Base-by-base conservation (phyloP, 2,888 invertebrate species). In the Nephrotoma guestfalica region DNA sequence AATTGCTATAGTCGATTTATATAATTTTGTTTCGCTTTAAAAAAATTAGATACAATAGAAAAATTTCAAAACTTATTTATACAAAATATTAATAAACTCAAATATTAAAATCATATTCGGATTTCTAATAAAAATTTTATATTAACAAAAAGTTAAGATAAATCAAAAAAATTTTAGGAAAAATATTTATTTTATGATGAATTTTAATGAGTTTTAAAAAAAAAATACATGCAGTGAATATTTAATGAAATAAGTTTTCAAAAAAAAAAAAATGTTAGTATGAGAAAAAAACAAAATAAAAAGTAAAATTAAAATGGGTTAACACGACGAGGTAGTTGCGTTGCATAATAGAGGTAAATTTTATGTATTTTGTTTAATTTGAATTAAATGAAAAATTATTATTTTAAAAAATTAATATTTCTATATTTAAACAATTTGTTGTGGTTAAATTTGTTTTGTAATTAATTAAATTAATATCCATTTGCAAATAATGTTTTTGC, bases 331-430 rank as follows among this genome's bases (percentile, higher is more conserved):
- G 45, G 83, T 86, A 84, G 84, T 83, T 86, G 86, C 86, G 84
- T 45, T 86, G 86, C 86, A 86, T 86, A 86, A 86, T 30, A 86
- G 47, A 83, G 45, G 86, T 86, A 86, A 86, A 86, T 86, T 83
- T 45, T 15, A 84, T 84, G 84, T 41, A 41, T 84, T 84, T 42
- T 84, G 4, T 41, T 41, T 42, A 41, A 41, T 84, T 84, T 41
- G 41, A 84, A 84, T 71, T 71, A 71, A 30, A 71, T 71, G 15
- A 15, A 15, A 57, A 57, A 57, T 6, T 4, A 6, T 6, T 6
- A 57, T 6, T 15, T 15, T 6, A 6, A 57, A 15, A 57, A 6
- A 57, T 57, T 2, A 6, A 57, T 15, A 57, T 57, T 15, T 57
- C 15, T 11, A 57, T 57, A 57, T 57, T 57, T n/a, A 57, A 57